Conservation (phyloP, 1,140 invertebrate species). For the Eriocheir sinensis region DNA sequence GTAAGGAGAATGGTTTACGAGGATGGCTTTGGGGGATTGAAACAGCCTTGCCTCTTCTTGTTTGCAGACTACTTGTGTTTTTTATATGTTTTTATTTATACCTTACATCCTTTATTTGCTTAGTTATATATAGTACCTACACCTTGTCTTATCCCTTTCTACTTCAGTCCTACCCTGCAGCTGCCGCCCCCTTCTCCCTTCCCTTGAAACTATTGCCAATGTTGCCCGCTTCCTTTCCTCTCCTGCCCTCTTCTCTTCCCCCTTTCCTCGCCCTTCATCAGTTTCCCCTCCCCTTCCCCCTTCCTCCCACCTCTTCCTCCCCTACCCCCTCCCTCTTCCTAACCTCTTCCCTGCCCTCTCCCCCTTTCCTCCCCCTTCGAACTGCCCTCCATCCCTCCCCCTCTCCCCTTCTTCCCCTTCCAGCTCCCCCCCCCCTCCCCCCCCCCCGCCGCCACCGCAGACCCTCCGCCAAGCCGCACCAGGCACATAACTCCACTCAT, state of each 20-base stretch:
- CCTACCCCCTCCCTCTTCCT: background rate
- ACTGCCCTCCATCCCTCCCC: background rate
- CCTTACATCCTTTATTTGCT: too few relatives aligned
- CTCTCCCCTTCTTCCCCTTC: background rate
- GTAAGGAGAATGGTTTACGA: too few relatives aligned
- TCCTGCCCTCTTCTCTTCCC: background rate
- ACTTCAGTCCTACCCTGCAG: too few relatives aligned
- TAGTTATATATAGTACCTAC: too few relatives aligned
- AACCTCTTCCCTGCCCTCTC: background rate
- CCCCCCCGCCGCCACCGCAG: background rate
- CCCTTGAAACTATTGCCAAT: too few relatives aligned
- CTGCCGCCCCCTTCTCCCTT: too few relatives aligned
- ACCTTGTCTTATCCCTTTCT: too few relatives aligned
- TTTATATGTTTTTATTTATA: too few relatives aligned
- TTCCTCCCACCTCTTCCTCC: background rate
- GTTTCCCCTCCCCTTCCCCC: background rate
- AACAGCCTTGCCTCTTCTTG: too few relatives aligned
- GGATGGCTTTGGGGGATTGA: too few relatives aligned
- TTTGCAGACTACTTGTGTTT: too few relatives aligned
- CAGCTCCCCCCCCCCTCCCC: background rate
- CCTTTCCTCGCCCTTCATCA: background rate
- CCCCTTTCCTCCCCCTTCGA: background rate
- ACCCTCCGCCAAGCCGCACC: background rate
- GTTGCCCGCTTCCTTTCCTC: too few relatives aligned
- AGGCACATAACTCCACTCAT: conserved; percentile 17